Percentiles rank a stretch among this genome's conserved stretches.
phyloP scores from a whole-genome alignment of 2,797 vertebrate genomes.

The Hyperoplus immaculatus region DNA sequence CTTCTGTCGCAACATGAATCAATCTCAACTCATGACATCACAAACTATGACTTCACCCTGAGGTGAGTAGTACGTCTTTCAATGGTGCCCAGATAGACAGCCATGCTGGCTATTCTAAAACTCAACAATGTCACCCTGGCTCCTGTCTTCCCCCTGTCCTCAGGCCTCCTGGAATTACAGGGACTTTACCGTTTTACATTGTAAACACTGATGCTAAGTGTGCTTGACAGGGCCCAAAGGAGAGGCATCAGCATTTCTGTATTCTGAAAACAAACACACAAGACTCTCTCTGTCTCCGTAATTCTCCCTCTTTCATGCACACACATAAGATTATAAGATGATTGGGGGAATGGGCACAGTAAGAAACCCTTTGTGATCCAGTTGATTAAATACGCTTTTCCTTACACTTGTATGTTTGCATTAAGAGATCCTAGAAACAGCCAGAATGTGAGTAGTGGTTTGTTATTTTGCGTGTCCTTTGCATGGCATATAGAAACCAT shows the following conservation, averaged over 20 bases:
- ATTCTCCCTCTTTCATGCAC: conserved; percentile 12
- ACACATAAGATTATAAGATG: not conserved
- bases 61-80: conserved; percentile 63
- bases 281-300: conserved; percentile 3
- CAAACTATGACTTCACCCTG: conserved; percentile 43
- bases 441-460: conserved; percentile 7
- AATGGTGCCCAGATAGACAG: conserved; percentile 37
- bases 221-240: conserved; percentile 73
- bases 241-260: conserved; percentile 73
- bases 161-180: conserved; percentile 49
- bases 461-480: conserved; percentile 9
- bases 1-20: conserved; percentile 38
- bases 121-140: conserved; percentile 22
- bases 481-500: not conserved
- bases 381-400: conserved; percentile 12
- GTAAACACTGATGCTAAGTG: conserved; percentile 67
- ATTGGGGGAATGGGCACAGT: not conserved
- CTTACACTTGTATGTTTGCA: conserved; percentile 1
- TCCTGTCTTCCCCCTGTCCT: conserved; percentile 26
- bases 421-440: conserved; percentile 6
- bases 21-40: conserved; percentile 46
- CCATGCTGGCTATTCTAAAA: conserved; percentile 39
- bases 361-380: not conserved
- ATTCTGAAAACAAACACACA: conserved; percentile 38
- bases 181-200: conserved; percentile 49